phyloP scores from a whole-genome alignment of 2,113 vertebrate species.

The Terrapene triunguis region DNA sequence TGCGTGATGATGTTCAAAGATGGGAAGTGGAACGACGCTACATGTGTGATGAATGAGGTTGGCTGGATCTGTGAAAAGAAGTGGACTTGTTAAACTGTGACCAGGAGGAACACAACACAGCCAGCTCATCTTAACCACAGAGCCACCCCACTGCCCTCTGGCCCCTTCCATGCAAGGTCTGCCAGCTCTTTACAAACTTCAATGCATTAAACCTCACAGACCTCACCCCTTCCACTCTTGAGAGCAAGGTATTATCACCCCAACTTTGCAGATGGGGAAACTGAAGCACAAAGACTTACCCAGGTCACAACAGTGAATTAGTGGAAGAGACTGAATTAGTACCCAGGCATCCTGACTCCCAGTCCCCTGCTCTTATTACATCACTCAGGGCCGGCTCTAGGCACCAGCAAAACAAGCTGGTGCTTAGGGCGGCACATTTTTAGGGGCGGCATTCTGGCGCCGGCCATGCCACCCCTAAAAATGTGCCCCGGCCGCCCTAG shows the following conservation, averaged over 20 bases:
- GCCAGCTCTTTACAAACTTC: not conserved
- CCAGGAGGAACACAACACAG: not conserved
- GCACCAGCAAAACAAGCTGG: too few species aligned
- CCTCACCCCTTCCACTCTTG: not conserved
- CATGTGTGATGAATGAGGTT: not conserved
- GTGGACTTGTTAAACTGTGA: not conserved
- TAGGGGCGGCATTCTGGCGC: too few species aligned
- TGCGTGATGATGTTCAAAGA: not conserved
- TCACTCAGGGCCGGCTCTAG: not conserved
- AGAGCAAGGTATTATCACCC: not conserved
- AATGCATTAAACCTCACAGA: not conserved
- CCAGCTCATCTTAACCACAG: too few species aligned
- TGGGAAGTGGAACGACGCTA: not conserved
- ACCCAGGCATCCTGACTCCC: not conserved
- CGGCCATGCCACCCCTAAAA: too few species aligned
- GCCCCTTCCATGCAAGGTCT: not conserved
- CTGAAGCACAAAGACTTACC: too few species aligned
- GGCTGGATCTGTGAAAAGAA: slow-evolving; percentile 6
- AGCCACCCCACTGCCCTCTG: not conserved
- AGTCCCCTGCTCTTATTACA: not conserved
- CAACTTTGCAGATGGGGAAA: not conserved
- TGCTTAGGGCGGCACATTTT: too few species aligned
- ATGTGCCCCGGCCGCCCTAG: too few species aligned
- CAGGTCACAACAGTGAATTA: not conserved
- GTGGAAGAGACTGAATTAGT: not conserved